Conservation (phyloP, 2,888 invertebrate species). For the Hemicrepidius hirtus region DNA sequence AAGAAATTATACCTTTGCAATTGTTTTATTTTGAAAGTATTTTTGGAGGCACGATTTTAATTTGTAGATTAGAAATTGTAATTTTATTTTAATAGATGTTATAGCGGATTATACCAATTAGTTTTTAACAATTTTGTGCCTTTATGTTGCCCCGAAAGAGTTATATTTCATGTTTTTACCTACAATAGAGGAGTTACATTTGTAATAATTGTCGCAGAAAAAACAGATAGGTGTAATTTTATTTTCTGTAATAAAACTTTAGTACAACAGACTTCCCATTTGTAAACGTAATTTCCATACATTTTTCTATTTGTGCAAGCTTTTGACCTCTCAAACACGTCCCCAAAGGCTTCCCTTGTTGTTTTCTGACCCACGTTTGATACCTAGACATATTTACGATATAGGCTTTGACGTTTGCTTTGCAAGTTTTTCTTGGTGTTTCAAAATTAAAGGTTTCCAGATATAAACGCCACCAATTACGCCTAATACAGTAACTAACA, state of each 20-base stretch:
- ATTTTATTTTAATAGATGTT: neutral
- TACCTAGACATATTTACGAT: too few relatives aligned
- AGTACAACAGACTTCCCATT: constrained; percentile 10
- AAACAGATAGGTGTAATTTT: constrained; percentile 25
- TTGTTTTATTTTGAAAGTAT: neutral
- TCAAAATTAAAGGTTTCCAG: too few relatives aligned
- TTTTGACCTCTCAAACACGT: too few relatives aligned
- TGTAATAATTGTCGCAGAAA: constrained; percentile 10
- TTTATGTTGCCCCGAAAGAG: constrained; percentile 12
- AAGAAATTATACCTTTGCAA: neutral
- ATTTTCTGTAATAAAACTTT: constrained; percentile 34
- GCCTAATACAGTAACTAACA: too few relatives aligned
- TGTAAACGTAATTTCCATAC: too few relatives aligned
- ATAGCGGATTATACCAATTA: constrained; percentile 4
- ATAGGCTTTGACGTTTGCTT: too few relatives aligned
- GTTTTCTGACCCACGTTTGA: too few relatives aligned
- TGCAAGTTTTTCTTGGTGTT: too few relatives aligned
- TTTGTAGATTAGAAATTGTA: constrained; percentile 9
- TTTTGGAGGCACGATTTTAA: neutral
- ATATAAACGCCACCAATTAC: too few relatives aligned
- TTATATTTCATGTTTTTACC: neutral
- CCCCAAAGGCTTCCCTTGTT: too few relatives aligned
- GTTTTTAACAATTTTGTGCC: constrained; percentile 32
- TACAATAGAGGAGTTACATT: constrained; percentile 21
- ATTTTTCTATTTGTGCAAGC: too few relatives aligned